Evolutionary conservation across 1,140 invertebrate genomes (phyloP), one percentile per base, ranked within the genome.

Genomic region (Magallana angulata): DNA sequence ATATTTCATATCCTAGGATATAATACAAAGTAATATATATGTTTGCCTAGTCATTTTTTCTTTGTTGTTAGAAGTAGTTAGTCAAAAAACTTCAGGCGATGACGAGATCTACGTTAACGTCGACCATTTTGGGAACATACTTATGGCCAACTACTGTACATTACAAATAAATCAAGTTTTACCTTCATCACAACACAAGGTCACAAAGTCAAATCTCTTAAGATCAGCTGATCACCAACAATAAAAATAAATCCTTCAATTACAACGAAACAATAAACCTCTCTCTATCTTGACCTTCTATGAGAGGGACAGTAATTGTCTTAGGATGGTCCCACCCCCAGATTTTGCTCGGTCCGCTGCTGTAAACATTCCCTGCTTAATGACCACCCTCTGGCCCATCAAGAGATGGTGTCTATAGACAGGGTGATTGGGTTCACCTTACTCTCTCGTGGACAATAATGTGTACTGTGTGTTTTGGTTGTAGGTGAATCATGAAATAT

Each of bases 241-340:
- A 30, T 30, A 76, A 48, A 4, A 48, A 48, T 48, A 48, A 48
- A 76, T 24, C 11, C 8, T 76, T 30, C 68, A 30, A 30, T 36
- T 76, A 76, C 12, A 76, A 18, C 14, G 11, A 24, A 76, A 76
- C 68, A 76, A 76, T 76, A 76, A 76, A 76, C 36, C 68, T 76
- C 6, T 30, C 8, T 8, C 14, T 76, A 76, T 76, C 68, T 76
- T 76, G 68, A 76, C 68, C 24, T 11, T 76, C 36, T 76, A 76
- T 76, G 30, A 36, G 12, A 30, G 24, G 68, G 68, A 24, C 68
- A 30, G 36, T 76, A 30, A 76, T 76, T 76, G 68, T 76, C 68
- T 9, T 24, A 76, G 30, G 24, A 76, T 24, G 24, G 36, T 30
- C 24, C 68, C 36, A 76, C 24, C 68, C 18, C 11, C 36, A 76